Base-by-base conservation (phyloP, 2,113 vertebrate species). In the Corythoichthys haematopterus region DNA sequence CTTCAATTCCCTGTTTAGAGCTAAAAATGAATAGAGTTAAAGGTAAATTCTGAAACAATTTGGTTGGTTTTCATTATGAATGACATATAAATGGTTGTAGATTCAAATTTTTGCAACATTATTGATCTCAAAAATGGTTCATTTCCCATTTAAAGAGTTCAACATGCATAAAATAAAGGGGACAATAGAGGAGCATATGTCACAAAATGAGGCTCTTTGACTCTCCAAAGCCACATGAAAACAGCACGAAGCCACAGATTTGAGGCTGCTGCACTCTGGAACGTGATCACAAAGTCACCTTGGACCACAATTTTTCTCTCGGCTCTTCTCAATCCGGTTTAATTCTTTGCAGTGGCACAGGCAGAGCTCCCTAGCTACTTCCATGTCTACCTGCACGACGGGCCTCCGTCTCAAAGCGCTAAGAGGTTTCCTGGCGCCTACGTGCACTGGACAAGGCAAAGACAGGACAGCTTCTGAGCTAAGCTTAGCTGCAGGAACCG, bases 281-380 rank as follows among this genome's bases (percentile, higher is more conserved):
- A 89, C 86, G 80, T 83, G 85, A 89, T 91, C 88, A 91, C 89
- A 92, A 91, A 91, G 91, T 91, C 91, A 92, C 90, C 91, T 92
- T 91, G 90, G 89, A 90, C 83, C 83, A 81, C 80, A 84, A 82
- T 84, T 82, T 87, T 82, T 87, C 82, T 28, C 76, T 83, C 83
- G 80, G 64, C 84, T 82, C 79, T 83, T 68, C 80, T 62, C 87
- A 91, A 92, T 91, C 89, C 87, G 77, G 76, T 84, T 89, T 90
- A 91, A 91, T 87, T 90, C 89, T 85, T 78, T 78, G 84, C 88
- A 87, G 82, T 71, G 13, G 82, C 80, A 79, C 74, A 83, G 71
- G 79, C 79, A 69, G 58, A 51, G 37, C 69, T 81, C 36, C 69
- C 82, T 85, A 74, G 76, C 72, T 59, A 37, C 33, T 57, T 14